Percentiles rank a stretch among this genome's conserved stretches.
phyloP scores from a whole-genome alignment of 2,888 invertebrate genomes.

The Drosophila tripunctata region DNA sequence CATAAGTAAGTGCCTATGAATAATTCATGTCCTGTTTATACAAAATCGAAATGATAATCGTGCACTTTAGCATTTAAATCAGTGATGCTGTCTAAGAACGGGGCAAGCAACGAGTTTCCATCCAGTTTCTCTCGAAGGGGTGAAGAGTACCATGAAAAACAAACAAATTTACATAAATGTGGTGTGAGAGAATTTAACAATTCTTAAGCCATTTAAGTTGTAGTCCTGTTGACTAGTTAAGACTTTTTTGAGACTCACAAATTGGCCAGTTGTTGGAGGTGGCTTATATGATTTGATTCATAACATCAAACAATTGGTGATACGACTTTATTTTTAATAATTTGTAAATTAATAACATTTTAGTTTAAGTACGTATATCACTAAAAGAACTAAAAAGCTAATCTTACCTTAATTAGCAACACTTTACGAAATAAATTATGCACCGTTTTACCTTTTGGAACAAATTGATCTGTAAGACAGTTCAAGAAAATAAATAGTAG shows the following conservation, averaged over 20 bases:
- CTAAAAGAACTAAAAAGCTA: too few species aligned
- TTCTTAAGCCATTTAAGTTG: conserved; percentile 16
- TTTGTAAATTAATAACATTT: too few species aligned
- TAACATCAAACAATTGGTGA: too few species aligned
- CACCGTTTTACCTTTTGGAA: too few species aligned
- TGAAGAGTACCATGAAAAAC: conserved; percentile 12
- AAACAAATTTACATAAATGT: conserved; percentile 62
- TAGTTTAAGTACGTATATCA: too few species aligned
- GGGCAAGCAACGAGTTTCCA: not conserved
- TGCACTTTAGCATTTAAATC: conserved; percentile 79
- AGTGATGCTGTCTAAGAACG: conserved; percentile 35
- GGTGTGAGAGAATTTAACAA: conserved; percentile 25
- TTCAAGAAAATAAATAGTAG: too few species aligned
- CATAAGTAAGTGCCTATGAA: conserved; percentile 75
- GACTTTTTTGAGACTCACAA: not conserved
- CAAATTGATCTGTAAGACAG: too few species aligned
- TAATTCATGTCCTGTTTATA: conserved; percentile 73
- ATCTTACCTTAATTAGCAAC: too few species aligned
- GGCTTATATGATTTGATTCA: too few species aligned
- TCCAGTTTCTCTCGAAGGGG: conserved; percentile 2
- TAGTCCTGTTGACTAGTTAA: conserved; percentile 7
- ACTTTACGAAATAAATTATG: too few species aligned
- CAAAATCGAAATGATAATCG: conserved; percentile 79
- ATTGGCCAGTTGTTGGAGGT: too few species aligned
- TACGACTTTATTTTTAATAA: too few species aligned